Evolutionary conservation across 2,113 vertebrate species (phyloP).

Genomic region (Bungarus multicinctus): DNA sequence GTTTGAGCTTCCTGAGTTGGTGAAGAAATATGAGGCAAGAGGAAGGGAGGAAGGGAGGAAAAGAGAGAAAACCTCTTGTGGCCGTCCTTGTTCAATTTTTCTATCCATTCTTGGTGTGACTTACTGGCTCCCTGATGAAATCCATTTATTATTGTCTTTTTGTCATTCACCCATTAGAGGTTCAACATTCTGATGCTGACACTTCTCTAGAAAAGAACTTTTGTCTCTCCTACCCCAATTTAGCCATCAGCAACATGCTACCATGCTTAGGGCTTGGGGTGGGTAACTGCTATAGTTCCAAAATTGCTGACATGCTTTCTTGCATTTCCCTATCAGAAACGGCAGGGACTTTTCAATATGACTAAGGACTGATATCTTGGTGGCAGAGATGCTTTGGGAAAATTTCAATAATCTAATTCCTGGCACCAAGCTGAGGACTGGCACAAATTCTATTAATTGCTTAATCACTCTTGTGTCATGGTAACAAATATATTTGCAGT

Average conservation of each 20-base stretch:
- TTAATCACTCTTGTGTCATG: not conserved
- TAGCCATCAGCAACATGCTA: not conserved
- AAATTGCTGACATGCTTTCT: not conserved
- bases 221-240: not conserved
- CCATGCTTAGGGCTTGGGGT: not conserved
- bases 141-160: not conserved
- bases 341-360: not conserved
- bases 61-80: not conserved
- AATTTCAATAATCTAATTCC: not conserved
- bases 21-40: not conserved
- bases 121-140: not conserved
- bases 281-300: not conserved
- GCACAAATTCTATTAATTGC: not conserved
- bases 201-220: not conserved
- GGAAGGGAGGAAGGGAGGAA: not conserved
- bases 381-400: not conserved
- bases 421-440: not conserved
- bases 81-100: not conserved
- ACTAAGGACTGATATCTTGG: not conserved
- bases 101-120: not conserved
- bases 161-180: not conserved
- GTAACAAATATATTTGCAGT: not conserved
- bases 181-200: not conserved
- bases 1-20: too few species aligned
- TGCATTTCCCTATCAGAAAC: not conserved